A percentile compares a stretch with the other conserved stretches of the same genome.
phyloP scores from a whole-genome alignment of 2,113 vertebrate species.

The Strix aluco region DNA sequence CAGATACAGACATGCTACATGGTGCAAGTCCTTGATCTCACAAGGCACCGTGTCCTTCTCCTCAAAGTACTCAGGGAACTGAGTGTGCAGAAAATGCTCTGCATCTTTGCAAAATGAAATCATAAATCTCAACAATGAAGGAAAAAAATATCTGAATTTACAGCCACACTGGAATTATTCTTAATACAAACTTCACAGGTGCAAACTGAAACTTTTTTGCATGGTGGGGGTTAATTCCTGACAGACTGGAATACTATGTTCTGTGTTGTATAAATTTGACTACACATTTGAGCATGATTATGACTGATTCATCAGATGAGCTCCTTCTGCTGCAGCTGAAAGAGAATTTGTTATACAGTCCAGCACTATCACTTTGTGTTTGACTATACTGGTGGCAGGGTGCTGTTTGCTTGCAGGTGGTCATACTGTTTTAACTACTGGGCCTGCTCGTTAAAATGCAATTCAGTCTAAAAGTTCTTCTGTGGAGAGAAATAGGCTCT shows the following conservation, averaged over 20 bases:
- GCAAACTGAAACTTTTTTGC: not conserved
- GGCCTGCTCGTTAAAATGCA: not conserved
- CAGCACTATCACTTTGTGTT: not conserved
- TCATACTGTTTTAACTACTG: not conserved
- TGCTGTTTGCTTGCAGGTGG: not conserved
- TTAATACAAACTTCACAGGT: not conserved
- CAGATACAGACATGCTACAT: not conserved
- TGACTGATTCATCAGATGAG: not conserved
- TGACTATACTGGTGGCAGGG: not conserved
- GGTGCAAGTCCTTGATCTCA: not conserved
- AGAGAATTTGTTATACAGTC: not conserved
- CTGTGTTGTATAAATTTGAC: not conserved
- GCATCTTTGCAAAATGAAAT: not conserved
- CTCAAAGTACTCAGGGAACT: not conserved
- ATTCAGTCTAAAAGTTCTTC: not conserved
- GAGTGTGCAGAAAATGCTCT: not conserved
- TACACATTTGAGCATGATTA: not conserved
- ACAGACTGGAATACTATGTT: not conserved
- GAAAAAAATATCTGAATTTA: not conserved
- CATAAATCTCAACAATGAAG: not conserved
- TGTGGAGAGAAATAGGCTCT: not conserved
- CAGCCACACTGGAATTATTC: not conserved
- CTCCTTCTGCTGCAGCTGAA: not conserved
- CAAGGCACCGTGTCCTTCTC: rapidly evolving
- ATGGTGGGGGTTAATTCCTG: not conserved